phyloP scores from a whole-genome alignment of 2,113 vertebrate genomes.

The Columbina picui region DNA sequence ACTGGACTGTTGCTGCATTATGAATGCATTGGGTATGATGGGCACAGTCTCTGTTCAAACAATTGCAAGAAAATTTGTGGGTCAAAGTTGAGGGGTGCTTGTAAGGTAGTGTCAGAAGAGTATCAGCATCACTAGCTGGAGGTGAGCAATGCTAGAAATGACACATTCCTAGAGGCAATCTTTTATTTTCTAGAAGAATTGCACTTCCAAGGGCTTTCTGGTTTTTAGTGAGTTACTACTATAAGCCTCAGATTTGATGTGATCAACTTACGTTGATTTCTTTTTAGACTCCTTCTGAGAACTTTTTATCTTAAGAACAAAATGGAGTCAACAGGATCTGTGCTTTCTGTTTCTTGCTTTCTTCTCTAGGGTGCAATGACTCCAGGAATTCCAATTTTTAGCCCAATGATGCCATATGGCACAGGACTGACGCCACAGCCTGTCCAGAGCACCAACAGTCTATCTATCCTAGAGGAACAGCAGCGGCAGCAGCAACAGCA shows the following conservation, averaged over 20 bases:
- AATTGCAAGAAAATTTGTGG: background rate
- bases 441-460: constrained; percentile 91
- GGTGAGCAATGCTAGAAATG: background rate
- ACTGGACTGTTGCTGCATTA: background rate
- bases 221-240: rapidly evolving
- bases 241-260: background rate
- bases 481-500: constrained; percentile 90
- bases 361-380: constrained; percentile 90
- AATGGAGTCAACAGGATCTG: background rate
- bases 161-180: background rate
- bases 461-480: constrained; percentile 93
- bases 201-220: background rate
- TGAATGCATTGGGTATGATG: background rate
- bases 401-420: constrained; percentile 97
- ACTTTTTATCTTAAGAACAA: background rate
- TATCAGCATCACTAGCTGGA: background rate
- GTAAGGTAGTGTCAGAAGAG: background rate
- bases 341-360: background rate
- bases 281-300: background rate
- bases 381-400: constrained; percentile 91
- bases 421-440: constrained; percentile 96
- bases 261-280: rapidly evolving
- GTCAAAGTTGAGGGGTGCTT: background rate
- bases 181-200: background rate
- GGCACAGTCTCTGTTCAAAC: background rate